Evolutionary conservation across 2,888 invertebrate genomes (phyloP).

Genomic region (Clepsis dumicolana): DNA sequence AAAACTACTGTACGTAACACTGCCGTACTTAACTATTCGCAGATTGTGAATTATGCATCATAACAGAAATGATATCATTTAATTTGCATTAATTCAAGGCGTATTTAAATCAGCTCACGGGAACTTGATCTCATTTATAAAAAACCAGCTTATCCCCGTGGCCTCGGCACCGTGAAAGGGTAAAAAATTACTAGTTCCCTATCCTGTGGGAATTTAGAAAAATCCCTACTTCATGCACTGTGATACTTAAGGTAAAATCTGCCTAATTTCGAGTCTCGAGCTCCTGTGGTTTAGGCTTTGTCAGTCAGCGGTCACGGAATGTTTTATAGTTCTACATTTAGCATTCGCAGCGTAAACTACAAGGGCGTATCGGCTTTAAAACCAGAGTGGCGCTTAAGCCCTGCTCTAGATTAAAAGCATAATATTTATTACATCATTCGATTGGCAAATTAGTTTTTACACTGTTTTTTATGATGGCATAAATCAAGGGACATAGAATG

Average conservation of each 20-base stretch:
- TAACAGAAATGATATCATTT: slow-evolving; percentile 31
- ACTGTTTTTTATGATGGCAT: neutral
- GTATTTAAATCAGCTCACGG: slow-evolving; percentile 25
- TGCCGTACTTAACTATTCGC: no score
- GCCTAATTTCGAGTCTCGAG: no score
- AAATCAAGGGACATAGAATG: slow-evolving; percentile 1
- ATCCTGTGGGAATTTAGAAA: no score
- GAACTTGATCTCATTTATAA: slow-evolving; percentile 16
- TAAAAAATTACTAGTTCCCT: no score
- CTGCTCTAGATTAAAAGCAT: neutral
- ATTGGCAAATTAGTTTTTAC: slow-evolving; percentile 11
- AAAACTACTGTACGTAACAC: no score
- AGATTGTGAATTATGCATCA: slow-evolving; percentile 11
- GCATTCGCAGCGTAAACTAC: neutral
- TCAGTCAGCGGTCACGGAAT: no score
- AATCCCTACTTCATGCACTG: no score
- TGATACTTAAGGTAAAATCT: no score
- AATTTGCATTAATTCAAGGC: slow-evolving; percentile 38
- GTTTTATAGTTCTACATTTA: no score
- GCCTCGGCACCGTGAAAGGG: no score
- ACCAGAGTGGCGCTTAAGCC: neutral
- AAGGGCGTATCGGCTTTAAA: neutral
- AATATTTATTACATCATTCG: neutral
- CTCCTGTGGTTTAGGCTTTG: no score
- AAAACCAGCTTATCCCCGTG: no score